Evolutionary conservation across 2,797 vertebrate genomes (phyloP).

Genomic region (Macroramphosus scolopax): DNA sequence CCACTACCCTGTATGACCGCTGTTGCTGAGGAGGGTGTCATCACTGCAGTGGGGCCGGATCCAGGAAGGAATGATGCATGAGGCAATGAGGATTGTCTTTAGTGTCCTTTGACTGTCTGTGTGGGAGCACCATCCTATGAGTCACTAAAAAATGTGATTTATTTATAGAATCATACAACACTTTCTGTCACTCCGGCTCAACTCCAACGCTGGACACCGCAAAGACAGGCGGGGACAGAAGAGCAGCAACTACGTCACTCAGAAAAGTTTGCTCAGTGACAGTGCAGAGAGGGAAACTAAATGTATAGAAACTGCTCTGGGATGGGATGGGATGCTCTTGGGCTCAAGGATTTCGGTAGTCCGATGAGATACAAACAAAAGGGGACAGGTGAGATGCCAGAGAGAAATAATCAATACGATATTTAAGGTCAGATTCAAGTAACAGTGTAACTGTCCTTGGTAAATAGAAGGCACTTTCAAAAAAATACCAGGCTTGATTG

Average conservation of each 20-base stretch:
- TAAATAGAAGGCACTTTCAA: no score
- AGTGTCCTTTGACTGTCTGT: constrained; percentile 12
- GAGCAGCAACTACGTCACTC: not conserved
- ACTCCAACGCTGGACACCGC: constrained; percentile 36
- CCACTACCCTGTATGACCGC: not conserved
- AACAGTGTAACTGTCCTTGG: no score
- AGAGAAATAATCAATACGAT: no score
- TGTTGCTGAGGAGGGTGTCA: not conserved
- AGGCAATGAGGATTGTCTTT: constrained; percentile 19
- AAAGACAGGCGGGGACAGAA: constrained; percentile 21
- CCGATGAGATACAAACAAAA: no score
- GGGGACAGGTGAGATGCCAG: no score
- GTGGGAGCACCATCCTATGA: constrained; percentile 38
- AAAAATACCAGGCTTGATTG: no score
- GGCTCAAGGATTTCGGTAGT: no score
- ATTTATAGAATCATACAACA: constrained; percentile 57
- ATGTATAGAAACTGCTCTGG: no score
- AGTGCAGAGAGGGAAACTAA: no score
- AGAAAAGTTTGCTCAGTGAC: constrained; percentile 1
- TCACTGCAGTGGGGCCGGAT: not conserved
- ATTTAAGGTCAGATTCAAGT: no score
- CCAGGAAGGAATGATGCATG: constrained; percentile 3
- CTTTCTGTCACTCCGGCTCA: constrained; percentile 54
- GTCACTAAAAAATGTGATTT: constrained; percentile 52
- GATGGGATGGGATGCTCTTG: no score